A percentile compares a stretch with the other conserved stretches of the same genome.
Evolutionary conservation across 2,113 vertebrate genomes (phyloP).

Genomic region (Bombycilla garrulus): DNA sequence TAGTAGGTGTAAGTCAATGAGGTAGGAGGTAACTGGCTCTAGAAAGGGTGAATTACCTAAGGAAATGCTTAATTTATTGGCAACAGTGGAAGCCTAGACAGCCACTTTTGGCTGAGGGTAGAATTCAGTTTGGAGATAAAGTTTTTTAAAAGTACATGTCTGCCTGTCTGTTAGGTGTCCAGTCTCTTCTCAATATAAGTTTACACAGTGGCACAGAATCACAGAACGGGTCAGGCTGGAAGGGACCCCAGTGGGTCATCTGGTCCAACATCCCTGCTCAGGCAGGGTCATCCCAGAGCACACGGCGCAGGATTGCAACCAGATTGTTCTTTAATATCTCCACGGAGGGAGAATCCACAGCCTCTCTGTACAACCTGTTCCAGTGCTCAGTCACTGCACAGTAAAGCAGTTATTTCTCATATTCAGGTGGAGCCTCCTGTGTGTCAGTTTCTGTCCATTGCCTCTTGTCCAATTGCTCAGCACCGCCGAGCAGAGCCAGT

Average conservation of each 20-base stretch:
- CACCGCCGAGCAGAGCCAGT: background rate
- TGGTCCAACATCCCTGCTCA: background rate
- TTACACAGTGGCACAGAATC: background rate
- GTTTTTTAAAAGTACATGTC: background rate
- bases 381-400: background rate
- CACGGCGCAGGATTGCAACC: accelerated
- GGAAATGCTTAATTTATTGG: background rate
- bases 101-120: background rate
- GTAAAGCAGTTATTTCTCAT: background rate
- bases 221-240: no score
- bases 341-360: background rate
- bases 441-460: background rate
- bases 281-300: no score
- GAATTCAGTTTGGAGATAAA: background rate
- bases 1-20: background rate
- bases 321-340: accelerated
- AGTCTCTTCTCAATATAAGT: background rate
- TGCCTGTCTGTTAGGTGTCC: background rate
- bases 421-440: background rate
- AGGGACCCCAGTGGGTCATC: background rate
- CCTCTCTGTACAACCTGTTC: background rate
- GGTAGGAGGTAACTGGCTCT: background rate
- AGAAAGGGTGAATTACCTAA: background rate
- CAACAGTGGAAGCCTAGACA: background rate
- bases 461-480: accelerated